Conservation (phyloP, 2,113 vertebrate species). For the Phylloscopus trochilus region DNA sequence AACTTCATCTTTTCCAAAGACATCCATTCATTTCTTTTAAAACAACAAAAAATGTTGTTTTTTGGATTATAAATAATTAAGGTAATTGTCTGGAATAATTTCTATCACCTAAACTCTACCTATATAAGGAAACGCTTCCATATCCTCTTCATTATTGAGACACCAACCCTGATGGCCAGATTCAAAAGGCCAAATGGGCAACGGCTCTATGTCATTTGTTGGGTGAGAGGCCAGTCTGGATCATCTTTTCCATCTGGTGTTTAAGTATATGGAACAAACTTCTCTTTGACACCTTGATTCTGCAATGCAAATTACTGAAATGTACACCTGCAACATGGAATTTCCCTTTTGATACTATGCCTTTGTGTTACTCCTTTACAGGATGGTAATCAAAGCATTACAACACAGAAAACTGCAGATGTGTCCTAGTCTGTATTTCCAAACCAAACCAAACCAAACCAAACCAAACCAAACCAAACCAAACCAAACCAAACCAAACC, state of each 20-base stretch:
- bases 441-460: neutral
- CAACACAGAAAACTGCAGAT: neutral
- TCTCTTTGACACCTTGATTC: neutral
- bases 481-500: neutral
- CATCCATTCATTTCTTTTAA: neutral
- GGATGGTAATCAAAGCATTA: neutral
- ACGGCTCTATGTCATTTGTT: neutral
- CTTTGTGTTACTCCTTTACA: neutral
- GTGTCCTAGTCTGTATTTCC: neutral
- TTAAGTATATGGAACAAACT: neutral
- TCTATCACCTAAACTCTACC: neutral
- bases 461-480: neutral
- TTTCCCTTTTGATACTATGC: neutral
- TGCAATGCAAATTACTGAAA: conserved; percentile 1
- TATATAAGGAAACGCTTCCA: neutral
- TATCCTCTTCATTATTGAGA: neutral
- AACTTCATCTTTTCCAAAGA: neutral
- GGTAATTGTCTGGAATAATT: neutral
- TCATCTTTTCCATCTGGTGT: conserved; percentile 1
- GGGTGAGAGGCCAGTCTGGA: neutral
- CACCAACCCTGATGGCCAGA: neutral
- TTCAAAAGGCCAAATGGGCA: neutral
- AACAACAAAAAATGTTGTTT: neutral
- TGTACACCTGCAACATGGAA: neutral
- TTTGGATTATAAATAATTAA: neutral